These are phyloP conservation scores for Onchidella celtica DNA, from an alignment of 2,888 invertebrate genomes.

Conservation along the genomic window DNA sequence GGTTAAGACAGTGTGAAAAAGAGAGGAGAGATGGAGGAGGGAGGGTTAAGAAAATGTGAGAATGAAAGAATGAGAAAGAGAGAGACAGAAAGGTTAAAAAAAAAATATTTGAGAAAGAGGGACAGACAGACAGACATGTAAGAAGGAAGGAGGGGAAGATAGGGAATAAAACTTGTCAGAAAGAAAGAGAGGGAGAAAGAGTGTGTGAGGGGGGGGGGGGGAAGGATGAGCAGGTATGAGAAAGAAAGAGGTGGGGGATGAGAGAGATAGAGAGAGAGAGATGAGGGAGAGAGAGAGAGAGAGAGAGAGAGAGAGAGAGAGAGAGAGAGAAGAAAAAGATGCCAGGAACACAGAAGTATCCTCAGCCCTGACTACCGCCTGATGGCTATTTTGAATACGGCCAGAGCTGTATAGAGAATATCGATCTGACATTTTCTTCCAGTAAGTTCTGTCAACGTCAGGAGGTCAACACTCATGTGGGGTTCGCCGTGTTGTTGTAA, in stretches of 20 bases:
- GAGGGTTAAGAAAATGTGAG: not conserved
- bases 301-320: not conserved
- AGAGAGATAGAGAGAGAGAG: no score
- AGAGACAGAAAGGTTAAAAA: no score
- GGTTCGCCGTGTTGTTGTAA: no score
- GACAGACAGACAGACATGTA: not conserved
- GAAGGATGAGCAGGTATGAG: not conserved
- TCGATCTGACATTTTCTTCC: not conserved
- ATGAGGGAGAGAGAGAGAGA: no score
- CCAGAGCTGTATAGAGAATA: not conserved
- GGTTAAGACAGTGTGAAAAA: no score
- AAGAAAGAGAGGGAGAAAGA: slow-evolving; percentile 4
- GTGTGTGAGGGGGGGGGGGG: no score
- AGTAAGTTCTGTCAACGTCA: no score
- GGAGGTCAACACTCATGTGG: no score
- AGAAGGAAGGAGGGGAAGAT: not conserved
- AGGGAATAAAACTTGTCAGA: not conserved
- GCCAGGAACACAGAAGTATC: no score
- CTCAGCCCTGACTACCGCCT: no score
- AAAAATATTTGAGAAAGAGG: slow-evolving; percentile 18
- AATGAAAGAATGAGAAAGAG: not conserved
- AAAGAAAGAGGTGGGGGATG: no score
- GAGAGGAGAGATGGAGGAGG: no score
- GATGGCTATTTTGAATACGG: not conserved
- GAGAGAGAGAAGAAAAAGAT: not conserved